Percentiles rank a stretch among this genome's conserved stretches.
Evolutionary conservation across 2,888 invertebrate genomes (phyloP).

Genomic region (Nineta flava): DNA sequence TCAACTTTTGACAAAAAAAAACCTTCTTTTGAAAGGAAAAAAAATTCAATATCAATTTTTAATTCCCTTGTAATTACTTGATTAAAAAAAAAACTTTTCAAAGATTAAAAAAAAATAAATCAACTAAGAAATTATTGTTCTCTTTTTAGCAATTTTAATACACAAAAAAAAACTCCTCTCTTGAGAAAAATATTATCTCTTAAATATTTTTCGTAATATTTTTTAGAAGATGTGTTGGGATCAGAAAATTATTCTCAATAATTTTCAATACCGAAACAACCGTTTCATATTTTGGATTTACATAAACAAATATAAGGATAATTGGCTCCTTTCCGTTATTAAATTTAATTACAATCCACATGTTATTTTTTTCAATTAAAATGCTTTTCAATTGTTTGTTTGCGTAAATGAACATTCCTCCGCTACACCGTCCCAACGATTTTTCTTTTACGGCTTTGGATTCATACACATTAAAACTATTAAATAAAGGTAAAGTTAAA

Average conservation of each 20-base stretch:
- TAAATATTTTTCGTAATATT: not conserved
- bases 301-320: not conserved
- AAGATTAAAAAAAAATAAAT: too few relatives aligned
- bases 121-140: too few relatives aligned
- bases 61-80: too few relatives aligned
- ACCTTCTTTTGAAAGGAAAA: too few relatives aligned
- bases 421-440: not conserved
- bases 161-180: too few relatives aligned
- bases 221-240: not conserved
- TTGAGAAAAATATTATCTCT: too few relatives aligned
- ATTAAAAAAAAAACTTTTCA: too few relatives aligned
- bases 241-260: not conserved
- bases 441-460: not conserved
- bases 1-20: too few relatives aligned
- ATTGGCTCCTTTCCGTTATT: not conserved
- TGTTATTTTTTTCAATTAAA: not conserved
- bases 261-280: not conserved
- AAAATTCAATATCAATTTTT: too few relatives aligned
- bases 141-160: too few relatives aligned
- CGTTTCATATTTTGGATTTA: not conserved
- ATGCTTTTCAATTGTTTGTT: not conserved
- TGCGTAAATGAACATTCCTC: not conserved
- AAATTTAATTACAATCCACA: not conserved
- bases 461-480: too few relatives aligned
- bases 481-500: too few relatives aligned